Conservation (phyloP, 2,797 vertebrate genomes). For the Hydrophis major region DNA sequence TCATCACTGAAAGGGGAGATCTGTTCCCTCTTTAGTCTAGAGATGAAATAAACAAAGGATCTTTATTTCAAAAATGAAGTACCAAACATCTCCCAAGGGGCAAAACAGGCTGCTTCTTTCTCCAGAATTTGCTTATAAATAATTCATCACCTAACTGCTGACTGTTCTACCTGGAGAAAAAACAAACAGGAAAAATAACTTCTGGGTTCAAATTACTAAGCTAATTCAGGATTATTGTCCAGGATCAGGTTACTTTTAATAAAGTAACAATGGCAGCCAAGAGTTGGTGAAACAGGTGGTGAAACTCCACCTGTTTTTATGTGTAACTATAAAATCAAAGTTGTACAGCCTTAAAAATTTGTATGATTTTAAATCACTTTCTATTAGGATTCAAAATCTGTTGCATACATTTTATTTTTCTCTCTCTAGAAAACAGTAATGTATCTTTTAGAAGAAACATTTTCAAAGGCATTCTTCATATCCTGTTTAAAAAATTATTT, state of each 20-base stretch:
- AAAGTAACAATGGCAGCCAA: neutral
- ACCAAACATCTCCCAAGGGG: constrained; percentile 39
- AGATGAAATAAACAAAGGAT: rapidly evolving
- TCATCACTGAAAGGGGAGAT: neutral
- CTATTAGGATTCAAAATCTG: neutral
- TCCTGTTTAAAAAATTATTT: neutral
- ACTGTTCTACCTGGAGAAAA: neutral
- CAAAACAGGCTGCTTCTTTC: constrained; percentile 42
- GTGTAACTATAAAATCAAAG: neutral
- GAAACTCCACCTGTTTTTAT: neutral
- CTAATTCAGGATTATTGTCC: neutral
- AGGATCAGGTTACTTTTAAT: neutral
- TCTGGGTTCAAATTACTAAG: neutral
- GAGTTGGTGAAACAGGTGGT: neutral
- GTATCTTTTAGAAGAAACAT: neutral
- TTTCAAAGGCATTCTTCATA: neutral
- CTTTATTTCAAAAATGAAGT: constrained; percentile 36
- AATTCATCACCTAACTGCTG: neutral
- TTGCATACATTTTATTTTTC: neutral
- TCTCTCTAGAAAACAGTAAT: neutral
- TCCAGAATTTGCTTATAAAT: neutral
- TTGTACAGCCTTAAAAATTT: neutral
- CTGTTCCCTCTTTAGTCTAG: neutral
- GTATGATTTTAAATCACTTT: neutral
- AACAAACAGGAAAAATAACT: neutral